A percentile compares a stretch with the other conserved stretches of the same genome.
These are phyloP conservation scores for Xenopus petersii DNA, from an alignment of 2,797 vertebrate species.

Conservation along the genomic window DNA sequence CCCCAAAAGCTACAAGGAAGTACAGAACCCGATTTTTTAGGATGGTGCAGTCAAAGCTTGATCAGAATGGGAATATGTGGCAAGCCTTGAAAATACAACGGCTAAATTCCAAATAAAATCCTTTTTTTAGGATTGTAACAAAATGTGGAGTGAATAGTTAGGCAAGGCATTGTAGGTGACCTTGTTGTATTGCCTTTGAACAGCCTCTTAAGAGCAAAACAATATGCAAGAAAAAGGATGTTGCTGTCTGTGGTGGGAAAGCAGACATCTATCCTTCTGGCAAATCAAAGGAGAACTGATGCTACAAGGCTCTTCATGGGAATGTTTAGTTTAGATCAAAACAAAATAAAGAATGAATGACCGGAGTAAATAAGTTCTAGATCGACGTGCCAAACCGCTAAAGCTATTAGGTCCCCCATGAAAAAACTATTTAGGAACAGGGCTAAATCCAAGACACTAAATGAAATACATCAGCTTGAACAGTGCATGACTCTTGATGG, in stretches of 20 bases:
- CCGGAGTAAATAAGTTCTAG: conserved; percentile 20
- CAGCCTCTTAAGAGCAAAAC: no score
- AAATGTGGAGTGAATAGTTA: no score
- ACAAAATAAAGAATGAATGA: conserved; percentile 28
- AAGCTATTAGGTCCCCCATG: conserved; percentile 40
- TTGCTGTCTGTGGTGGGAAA: not conserved
- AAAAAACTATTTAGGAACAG: conserved; percentile 35
- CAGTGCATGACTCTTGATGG: conserved; percentile 48
- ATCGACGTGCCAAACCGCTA: conserved; percentile 36
- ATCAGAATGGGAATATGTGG: no score
- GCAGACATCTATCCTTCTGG: conserved; percentile 12
- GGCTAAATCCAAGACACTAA: conserved; percentile 42
- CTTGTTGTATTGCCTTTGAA: no score
- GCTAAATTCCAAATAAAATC: no score
- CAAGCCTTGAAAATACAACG: no score
- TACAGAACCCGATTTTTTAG: no score
- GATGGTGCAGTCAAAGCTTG: no score
- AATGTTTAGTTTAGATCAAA: conserved; percentile 41
- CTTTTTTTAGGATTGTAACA: no score
- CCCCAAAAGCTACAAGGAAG: no score
- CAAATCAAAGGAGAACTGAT: conserved; percentile 1
- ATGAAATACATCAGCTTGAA: conserved; percentile 52
- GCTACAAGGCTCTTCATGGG: conserved; percentile 28
- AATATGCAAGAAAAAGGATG: not conserved
- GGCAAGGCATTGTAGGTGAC: no score